These are phyloP conservation scores for Teleogryllus oceanicus DNA, from an alignment of 2,888 invertebrate genomes.

Conservation along the genomic window DNA sequence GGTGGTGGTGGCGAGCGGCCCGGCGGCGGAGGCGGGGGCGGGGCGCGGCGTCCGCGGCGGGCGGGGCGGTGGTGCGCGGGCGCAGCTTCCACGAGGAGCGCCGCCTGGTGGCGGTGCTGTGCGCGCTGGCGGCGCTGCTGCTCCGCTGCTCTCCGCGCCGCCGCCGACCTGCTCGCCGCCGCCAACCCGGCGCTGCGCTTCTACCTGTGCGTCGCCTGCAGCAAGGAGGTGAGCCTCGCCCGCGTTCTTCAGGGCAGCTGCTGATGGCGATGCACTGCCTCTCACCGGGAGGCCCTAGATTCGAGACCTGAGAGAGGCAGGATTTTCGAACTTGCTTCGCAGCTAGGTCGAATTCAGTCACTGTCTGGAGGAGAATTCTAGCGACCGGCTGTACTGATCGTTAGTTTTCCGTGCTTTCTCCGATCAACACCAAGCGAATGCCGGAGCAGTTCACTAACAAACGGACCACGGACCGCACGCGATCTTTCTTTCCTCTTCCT, in stretches of 20 bases:
- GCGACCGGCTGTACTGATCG: too few species aligned
- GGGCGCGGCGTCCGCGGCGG: not conserved
- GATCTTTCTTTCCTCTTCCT: too few species aligned
- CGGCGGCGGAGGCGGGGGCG: not conserved
- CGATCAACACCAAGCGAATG: too few species aligned
- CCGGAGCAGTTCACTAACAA: too few species aligned
- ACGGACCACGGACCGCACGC: too few species aligned
- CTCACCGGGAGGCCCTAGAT: constrained; percentile 36
- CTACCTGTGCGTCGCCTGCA: constrained; percentile 49
- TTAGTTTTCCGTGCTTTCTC: too few species aligned
- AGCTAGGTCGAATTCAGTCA: too few species aligned
- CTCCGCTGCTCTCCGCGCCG: constrained; percentile 51
- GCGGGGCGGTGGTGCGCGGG: not conserved
- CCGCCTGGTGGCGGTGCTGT: constrained; percentile 48
- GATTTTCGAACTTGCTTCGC: too few species aligned
- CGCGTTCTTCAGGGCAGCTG: too few species aligned
- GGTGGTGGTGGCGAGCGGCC: not conserved
- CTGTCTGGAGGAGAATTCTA: too few species aligned
- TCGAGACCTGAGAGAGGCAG: constrained; percentile 34
- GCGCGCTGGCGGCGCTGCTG: constrained; percentile 50
- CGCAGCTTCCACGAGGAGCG: constrained; percentile 47
- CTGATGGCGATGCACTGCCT: too few species aligned
- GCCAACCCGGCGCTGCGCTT: constrained; percentile 53
- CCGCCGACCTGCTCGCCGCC: constrained; percentile 50
- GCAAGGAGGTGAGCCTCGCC: constrained; percentile 43